These are phyloP conservation scores for Masticophis lateralis DNA, from an alignment of 2,797 vertebrate species.

Conservation along the genomic window DNA sequence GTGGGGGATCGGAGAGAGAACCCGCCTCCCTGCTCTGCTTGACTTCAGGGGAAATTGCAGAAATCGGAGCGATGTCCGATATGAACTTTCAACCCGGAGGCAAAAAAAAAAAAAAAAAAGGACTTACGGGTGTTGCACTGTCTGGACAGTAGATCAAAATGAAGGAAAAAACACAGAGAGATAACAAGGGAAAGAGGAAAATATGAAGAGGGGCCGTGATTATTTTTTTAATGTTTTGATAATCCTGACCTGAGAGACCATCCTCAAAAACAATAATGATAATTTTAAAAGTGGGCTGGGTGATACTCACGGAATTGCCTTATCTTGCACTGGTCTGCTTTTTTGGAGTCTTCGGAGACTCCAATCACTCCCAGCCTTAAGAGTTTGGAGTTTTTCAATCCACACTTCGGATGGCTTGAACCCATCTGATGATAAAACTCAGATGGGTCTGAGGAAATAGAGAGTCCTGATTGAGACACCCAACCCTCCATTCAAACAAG, in stretches of 20 bases:
- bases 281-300: neutral
- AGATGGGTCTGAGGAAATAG: neutral
- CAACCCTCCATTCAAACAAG: neutral
- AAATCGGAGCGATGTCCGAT: neutral
- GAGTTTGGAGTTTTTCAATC: neutral
- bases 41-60: neutral
- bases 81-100: neutral
- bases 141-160: neutral
- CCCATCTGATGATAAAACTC: neutral
- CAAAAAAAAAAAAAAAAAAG: no score
- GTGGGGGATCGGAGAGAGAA: neutral
- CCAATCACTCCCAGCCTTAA: neutral
- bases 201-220: neutral
- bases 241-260: neutral
- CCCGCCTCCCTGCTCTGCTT: neutral
- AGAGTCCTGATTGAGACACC: neutral
- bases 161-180: no score
- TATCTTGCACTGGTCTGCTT: neutral
- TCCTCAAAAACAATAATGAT: neutral
- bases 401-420: neutral
- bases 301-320: neutral
- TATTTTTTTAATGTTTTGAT: neutral
- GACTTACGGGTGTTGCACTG: neutral
- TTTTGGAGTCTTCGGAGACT: neutral
- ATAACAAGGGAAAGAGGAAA: neutral